phyloP scores from a whole-genome alignment of 2,113 vertebrate species.

The Phylloscopus trochilus region DNA sequence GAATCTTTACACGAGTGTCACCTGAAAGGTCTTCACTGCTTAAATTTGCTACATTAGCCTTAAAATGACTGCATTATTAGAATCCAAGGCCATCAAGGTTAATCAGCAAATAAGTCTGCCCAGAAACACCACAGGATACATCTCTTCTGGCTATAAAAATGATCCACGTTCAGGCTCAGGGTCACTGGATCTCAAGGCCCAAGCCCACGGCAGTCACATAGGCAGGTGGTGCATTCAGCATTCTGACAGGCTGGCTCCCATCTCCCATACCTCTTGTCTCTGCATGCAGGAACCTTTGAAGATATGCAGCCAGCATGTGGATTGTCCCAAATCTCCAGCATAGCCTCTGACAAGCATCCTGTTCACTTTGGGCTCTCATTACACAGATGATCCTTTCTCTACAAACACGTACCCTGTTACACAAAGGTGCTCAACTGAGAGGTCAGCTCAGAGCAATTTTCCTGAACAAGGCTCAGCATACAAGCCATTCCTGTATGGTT shows the following conservation, averaged over 20 bases:
- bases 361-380: not conserved
- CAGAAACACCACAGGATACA: not conserved
- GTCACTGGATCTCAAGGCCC: not conserved
- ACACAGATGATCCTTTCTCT: not conserved
- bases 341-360: not conserved
- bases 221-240: not conserved
- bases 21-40: not conserved
- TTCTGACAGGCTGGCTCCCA: not conserved
- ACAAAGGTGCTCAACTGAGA: not conserved
- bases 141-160: not conserved
- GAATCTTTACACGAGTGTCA: not conserved
- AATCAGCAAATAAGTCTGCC: not conserved
- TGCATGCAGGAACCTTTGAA: not conserved
- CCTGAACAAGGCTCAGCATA: not conserved
- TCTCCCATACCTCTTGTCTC: not conserved
- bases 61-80: not conserved
- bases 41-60: not conserved
- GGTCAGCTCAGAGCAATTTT: not conserved
- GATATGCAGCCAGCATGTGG: accelerated
- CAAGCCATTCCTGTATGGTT: not conserved
- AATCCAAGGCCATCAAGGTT: not conserved
- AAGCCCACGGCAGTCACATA: not conserved
- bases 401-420: accelerated
- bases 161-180: not conserved
- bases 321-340: not conserved